phyloP scores from a whole-genome alignment of 1,140 invertebrate species.

The Ostrea denselamellosa region DNA sequence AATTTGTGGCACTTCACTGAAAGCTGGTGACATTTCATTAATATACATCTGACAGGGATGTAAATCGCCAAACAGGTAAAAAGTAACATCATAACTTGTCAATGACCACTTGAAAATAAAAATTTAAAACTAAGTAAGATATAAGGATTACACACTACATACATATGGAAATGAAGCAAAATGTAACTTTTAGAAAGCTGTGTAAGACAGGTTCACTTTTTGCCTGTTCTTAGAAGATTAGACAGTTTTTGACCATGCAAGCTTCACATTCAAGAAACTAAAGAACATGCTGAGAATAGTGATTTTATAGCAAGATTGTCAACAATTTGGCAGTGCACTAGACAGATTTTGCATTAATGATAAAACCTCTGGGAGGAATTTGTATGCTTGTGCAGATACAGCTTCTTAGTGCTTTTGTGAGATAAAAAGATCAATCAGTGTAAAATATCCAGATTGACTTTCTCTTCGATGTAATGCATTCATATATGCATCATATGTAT shows the following conservation, averaged over 20 bases:
- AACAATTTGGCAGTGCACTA: background rate
- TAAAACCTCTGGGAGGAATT: background rate
- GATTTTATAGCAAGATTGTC: conserved; percentile 21
- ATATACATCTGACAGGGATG: too few species aligned
- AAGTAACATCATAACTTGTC: too few species aligned
- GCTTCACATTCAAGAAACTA: background rate
- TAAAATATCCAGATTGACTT: background rate
- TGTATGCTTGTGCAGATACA: background rate
- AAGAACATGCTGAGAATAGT: background rate
- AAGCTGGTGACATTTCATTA: too few species aligned
- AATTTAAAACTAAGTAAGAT: too few species aligned
- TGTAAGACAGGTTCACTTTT: background rate
- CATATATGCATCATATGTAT: background rate
- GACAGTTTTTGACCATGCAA: background rate
- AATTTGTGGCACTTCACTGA: too few species aligned
- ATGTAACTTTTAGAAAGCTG: too few species aligned
- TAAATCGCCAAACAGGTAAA: too few species aligned
- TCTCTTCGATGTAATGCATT: background rate
- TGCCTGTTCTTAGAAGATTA: background rate
- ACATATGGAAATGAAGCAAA: too few species aligned
- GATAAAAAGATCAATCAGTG: background rate
- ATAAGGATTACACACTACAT: too few species aligned
- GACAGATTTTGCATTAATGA: background rate
- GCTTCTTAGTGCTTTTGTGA: background rate
- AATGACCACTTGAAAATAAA: too few species aligned